phyloP scores from a whole-genome alignment of 2,113 vertebrate genomes.

The Chauna torquata region DNA sequence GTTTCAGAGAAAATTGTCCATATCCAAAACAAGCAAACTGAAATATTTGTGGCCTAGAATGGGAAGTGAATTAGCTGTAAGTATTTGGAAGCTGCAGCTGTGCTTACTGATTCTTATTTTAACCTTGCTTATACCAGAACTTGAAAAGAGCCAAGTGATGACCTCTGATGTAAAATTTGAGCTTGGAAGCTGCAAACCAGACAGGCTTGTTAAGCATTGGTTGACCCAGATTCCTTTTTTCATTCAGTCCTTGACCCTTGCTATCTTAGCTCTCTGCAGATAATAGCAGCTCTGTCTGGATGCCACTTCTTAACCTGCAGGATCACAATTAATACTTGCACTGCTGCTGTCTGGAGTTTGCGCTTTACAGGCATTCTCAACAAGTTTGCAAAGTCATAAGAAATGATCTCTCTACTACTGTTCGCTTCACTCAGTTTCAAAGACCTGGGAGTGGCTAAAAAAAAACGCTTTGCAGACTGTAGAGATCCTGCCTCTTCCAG shows the following conservation, averaged over 20 bases:
- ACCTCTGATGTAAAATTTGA: neutral
- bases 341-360: neutral
- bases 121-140: conserved; percentile 21
- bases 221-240: neutral
- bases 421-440: neutral
- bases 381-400: neutral
- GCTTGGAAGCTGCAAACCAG: conserved; percentile 14
- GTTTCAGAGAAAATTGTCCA: neutral
- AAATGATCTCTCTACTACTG: neutral
- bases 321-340: neutral
- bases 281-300: neutral
- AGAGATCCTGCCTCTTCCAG: neutral
- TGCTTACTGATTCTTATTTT: conserved; percentile 39
- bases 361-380: neutral
- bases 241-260: conserved; percentile 22
- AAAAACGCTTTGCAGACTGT: neutral
- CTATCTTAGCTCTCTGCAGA: conserved; percentile 1
- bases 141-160: neutral
- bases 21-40: neutral
- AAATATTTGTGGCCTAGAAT: conserved; percentile 11
- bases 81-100: conserved; percentile 41
- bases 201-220: neutral
- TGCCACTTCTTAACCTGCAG: neutral
- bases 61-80: conserved; percentile 19
- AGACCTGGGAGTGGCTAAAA: neutral